Evolutionary conservation across 2,888 invertebrate genomes (phyloP).

Genomic region (Agrochola lota): DNA sequence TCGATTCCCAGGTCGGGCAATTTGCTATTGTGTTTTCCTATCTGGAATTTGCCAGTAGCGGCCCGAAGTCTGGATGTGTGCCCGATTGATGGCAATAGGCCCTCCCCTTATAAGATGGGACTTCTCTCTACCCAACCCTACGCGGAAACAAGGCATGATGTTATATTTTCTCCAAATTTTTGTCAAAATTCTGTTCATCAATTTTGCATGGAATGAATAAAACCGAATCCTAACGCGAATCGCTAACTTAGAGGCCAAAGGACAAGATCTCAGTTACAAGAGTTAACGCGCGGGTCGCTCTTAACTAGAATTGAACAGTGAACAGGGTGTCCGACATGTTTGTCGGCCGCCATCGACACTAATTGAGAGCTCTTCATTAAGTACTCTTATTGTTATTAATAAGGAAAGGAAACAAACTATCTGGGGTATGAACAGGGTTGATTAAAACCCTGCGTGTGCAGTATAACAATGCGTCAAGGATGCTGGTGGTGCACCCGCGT

Average conservation of each 20-base stretch:
- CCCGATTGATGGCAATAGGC: no score
- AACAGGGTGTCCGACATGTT: slow-evolving; percentile 76
- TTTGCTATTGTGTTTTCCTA: no score
- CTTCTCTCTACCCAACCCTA: neutral
- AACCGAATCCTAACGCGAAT: neutral
- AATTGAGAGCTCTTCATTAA: slow-evolving; percentile 57
- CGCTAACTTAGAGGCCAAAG: slow-evolving; percentile 65
- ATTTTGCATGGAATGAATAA: neutral
- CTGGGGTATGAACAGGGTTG: neutral
- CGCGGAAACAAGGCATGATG: neutral
- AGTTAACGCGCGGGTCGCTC: slow-evolving; percentile 77
- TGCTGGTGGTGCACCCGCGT: no score
- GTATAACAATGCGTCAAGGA: no score
- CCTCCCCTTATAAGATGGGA: no score
- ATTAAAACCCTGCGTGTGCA: neutral
- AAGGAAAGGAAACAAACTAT: slow-evolving; percentile 26
- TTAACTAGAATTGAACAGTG: slow-evolving; percentile 76
- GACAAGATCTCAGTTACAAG: slow-evolving; percentile 76
- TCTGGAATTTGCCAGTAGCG: no score
- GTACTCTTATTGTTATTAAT: slow-evolving; percentile 34
- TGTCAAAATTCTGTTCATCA: neutral
- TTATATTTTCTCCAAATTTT: neutral
- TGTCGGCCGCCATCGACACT: slow-evolving; percentile 61
- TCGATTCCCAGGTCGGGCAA: no score
- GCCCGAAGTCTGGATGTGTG: no score